Percentiles rank a stretch among this genome's conserved stretches.
These are phyloP conservation scores for Chondrosia reniformis DNA, from an alignment of 37 sponge, comb jelly and placozoan genomes.

Conservation along the genomic window DNA sequence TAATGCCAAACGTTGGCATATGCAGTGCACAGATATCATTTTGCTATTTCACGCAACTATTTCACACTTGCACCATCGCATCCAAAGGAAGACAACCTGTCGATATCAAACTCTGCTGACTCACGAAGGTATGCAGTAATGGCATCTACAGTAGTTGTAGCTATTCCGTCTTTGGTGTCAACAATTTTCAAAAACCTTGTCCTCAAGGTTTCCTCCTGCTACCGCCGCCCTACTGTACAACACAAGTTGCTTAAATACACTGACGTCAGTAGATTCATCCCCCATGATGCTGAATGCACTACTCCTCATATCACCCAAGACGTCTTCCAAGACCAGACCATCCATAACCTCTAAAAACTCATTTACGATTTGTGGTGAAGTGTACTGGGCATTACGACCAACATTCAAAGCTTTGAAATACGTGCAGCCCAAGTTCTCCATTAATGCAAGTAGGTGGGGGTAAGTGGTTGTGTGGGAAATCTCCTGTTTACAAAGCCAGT, in stretches of 20 bases:
- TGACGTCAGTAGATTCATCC: constrained; percentile 46
- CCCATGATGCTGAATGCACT: constrained; percentile 10
- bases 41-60: background rate
- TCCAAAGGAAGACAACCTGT: constrained; percentile 13
- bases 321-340: background rate
- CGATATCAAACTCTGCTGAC: background rate
- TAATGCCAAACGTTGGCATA: constrained; percentile 27
- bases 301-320: background rate
- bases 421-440: constrained; percentile 27
- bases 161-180: constrained; percentile 35
- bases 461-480: constrained; percentile 46
- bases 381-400: constrained; percentile 41
- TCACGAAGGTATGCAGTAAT: constrained; percentile 22
- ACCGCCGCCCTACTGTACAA: constrained; percentile 22
- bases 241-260: constrained; percentile 33
- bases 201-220: constrained; percentile 8
- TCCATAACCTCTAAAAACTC: constrained; percentile 21
- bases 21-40: constrained; percentile 20
- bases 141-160: constrained; percentile 30
- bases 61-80: constrained; percentile 37
- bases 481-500: constrained; percentile 52
- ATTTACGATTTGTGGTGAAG: constrained; percentile 13
- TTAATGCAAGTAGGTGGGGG: constrained; percentile 17
- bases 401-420: constrained; percentile 24
- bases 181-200: constrained; percentile 32